phyloP scores from a whole-genome alignment of 1,140 invertebrate genomes.

The Acyrthosiphon pisum region DNA sequence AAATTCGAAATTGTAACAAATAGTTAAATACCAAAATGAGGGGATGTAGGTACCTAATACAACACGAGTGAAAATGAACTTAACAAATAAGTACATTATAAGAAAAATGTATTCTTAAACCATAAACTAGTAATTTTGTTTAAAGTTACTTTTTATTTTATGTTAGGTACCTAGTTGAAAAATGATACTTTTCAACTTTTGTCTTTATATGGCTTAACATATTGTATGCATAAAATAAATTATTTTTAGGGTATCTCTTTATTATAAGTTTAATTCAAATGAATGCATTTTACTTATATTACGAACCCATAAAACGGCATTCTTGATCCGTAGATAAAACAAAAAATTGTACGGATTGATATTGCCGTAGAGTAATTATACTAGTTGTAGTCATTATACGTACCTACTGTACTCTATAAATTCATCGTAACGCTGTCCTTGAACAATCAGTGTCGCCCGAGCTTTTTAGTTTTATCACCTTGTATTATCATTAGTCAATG shows the following conservation, averaged over 20 bases:
- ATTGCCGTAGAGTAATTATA: not conserved
- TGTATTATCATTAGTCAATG: conserved; percentile 21
- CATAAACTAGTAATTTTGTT: not conserved
- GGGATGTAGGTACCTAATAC: not conserved
- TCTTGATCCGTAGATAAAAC: conserved; percentile 32
- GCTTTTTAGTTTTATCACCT: not conserved
- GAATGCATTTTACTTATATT: not conserved
- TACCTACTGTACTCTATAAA: not conserved
- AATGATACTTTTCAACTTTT: conserved; percentile 16
- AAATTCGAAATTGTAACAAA: not conserved
- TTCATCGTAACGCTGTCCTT: not conserved
- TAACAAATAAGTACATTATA: not conserved
- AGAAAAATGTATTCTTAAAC: not conserved
- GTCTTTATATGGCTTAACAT: not conserved
- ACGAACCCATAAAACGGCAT: not conserved
- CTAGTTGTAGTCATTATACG: not conserved
- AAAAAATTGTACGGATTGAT: conserved; percentile 15
- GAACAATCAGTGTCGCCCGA: not conserved
- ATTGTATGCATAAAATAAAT: not conserved
- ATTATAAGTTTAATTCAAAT: not conserved
- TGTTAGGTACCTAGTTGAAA: not conserved
- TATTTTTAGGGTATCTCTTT: not conserved
- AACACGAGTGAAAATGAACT: not conserved
- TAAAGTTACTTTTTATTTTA: not conserved
- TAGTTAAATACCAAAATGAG: not conserved